These are phyloP conservation scores for Amblyornis subalaris DNA, from an alignment of 2,113 vertebrate genomes.

Conservation along the genomic window DNA sequence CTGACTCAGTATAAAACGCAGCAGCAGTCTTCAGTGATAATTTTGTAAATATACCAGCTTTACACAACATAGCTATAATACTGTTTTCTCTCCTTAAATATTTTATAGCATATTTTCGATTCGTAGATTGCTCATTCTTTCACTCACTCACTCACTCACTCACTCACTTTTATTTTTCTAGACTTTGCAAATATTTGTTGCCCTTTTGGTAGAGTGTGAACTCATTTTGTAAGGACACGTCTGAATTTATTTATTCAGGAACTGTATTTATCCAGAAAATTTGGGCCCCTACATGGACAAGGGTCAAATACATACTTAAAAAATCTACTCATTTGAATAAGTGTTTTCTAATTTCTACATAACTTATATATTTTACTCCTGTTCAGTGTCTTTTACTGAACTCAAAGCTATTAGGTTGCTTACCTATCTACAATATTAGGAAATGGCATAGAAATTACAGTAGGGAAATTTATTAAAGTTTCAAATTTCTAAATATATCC, in stretches of 20 bases:
- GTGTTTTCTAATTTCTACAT: neutral
- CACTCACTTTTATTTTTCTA: neutral
- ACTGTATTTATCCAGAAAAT: neutral
- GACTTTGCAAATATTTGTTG: neutral
- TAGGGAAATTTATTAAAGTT: neutral
- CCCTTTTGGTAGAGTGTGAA: neutral
- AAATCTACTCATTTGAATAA: neutral
- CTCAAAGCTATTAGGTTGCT: neutral
- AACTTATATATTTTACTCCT: neutral
- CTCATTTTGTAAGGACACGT: neutral
- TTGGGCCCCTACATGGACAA: neutral
- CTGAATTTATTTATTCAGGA: neutral
- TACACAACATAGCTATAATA: neutral
- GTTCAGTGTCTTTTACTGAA: neutral
- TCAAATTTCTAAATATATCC: neutral
- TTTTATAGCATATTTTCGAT: neutral
- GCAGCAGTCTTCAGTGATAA: neutral
- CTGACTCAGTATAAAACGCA: neutral
- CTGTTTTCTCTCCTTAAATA: neutral
- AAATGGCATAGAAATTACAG: neutral
- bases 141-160: no score
- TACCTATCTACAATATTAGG: neutral
- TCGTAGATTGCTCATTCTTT: neutral
- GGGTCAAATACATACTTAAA: neutral
- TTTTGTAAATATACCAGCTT: neutral